phyloP scores from a whole-genome alignment of 2,113 vertebrate species.

The Mus pahari region DNA sequence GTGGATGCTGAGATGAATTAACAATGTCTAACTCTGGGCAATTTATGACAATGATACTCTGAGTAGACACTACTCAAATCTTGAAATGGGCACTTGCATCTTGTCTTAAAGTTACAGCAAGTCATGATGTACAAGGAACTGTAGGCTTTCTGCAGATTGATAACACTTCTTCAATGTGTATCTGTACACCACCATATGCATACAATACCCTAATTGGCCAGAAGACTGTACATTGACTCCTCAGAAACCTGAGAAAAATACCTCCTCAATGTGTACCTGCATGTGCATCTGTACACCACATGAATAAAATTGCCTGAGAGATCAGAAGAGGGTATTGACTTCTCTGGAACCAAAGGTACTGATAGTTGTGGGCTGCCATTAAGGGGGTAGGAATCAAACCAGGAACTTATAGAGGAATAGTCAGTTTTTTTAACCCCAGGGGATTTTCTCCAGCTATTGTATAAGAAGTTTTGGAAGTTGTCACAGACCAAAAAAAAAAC shows the following conservation, averaged over 20 bases:
- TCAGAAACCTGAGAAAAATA: background rate
- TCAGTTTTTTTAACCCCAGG: background rate
- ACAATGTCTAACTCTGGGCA: background rate
- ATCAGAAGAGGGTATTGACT: background rate
- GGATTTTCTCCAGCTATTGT: background rate
- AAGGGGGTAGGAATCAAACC: background rate
- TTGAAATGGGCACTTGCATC: background rate
- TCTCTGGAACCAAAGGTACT: background rate
- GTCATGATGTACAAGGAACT: rapidly evolving
- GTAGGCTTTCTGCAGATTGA: rapidly evolving
- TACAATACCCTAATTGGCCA: no score
- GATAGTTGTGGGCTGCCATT: background rate
- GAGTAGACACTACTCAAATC: background rate
- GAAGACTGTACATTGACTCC: no score
- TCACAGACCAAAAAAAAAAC: background rate
- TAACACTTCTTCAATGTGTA: background rate
- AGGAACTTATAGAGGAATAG: background rate
- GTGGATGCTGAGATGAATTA: background rate
- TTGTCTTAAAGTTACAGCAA: background rate
- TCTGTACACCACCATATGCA: no score
- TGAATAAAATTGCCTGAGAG: no score
- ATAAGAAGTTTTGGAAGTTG: background rate
- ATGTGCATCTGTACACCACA: background rate
- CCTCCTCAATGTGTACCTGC: background rate
- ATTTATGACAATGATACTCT: background rate